Base-by-base conservation (phyloP, 1,140 invertebrate species). In the Drosophila chauvacae region DNA sequence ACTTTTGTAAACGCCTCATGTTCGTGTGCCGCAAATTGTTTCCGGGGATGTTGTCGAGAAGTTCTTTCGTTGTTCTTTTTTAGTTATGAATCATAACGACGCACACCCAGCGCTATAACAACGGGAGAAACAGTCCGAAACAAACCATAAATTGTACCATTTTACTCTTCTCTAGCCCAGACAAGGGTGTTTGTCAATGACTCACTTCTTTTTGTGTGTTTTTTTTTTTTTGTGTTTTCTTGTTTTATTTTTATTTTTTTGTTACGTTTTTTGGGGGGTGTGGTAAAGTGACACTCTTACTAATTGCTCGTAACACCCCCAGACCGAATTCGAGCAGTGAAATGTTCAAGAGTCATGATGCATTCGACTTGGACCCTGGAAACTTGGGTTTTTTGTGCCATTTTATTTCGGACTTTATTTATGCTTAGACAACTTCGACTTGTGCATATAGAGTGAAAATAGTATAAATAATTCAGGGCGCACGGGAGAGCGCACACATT, bases 21-120 rank as follows among this genome's bases (percentile, higher is more conserved):
- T 86, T 86, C 82, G 84, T 87, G 84, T 87, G 80, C 81, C 77
- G 72, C 85, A 84, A 87, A 88, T 87, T 88, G 84, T 83, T 87
- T 87, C 84, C 84, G 84, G 84, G 84, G 84, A 87, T 88, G 84
- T 88, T 88, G 84, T 75, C 39, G 69, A 80, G 81, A 66, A 57
- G 69, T 80, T 66, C 59, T 61, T 66, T 77, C 30, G 48, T 50
- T 68, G 75, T 61, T 77, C 65, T 77, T 88, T 68, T 87, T 87
- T 90, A 88, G 84, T 87, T 87, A 88, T 87, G 84, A 87, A 88
- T 87, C 83, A 87, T 88, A 83, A 77, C 80, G 80, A 83, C 80
- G 71, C 66, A 78, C 64, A 78, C 65, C 66, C 76, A 71, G 51
- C 35, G 53, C 56, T 69, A 68, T 77, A 64, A 70, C 82, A 84